phyloP scores from a whole-genome alignment of 1,140 invertebrate genomes.

The Oedothorax gibbosus region DNA sequence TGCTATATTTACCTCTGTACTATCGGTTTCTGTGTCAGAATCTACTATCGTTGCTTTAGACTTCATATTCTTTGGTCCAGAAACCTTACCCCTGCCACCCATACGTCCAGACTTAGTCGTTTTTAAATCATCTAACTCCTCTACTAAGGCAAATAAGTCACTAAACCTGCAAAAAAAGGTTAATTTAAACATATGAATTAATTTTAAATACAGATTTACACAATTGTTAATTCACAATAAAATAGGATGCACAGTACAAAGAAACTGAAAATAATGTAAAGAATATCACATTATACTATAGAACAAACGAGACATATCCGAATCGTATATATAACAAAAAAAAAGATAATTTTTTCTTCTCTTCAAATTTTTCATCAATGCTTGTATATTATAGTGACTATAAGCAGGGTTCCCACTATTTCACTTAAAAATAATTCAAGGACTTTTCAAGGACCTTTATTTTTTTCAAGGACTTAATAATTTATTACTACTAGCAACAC shows the following conservation, averaged over 20 bases:
- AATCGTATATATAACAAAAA: too few species aligned
- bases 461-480: too few species aligned
- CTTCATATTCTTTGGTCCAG: constrained; percentile 68
- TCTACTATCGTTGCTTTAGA: constrained; percentile 72
- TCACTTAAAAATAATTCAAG: too few species aligned
- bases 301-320: too few species aligned
- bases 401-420: too few species aligned
- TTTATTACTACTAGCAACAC: too few species aligned
- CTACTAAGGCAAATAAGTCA: constrained; percentile 90
- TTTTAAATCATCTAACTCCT: constrained; percentile 81
- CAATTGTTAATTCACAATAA: not conserved
- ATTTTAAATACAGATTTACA: not conserved
- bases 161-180: constrained; percentile 74
- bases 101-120: constrained; percentile 65
- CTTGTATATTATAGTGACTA: too few species aligned
- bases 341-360: too few species aligned
- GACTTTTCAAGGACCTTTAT: too few species aligned
- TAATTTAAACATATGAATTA: not conserved
- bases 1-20: constrained; percentile 77
- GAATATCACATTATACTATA: not conserved
- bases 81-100: constrained; percentile 65
- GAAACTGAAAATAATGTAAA: not conserved
- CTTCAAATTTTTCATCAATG: too few species aligned
- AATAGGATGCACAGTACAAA: not conserved
- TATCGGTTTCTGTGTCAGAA: constrained; percentile 80